Evolutionary conservation across 2,888 invertebrate genomes (phyloP).

Genomic region (Onthophagus sagittarius): DNA sequence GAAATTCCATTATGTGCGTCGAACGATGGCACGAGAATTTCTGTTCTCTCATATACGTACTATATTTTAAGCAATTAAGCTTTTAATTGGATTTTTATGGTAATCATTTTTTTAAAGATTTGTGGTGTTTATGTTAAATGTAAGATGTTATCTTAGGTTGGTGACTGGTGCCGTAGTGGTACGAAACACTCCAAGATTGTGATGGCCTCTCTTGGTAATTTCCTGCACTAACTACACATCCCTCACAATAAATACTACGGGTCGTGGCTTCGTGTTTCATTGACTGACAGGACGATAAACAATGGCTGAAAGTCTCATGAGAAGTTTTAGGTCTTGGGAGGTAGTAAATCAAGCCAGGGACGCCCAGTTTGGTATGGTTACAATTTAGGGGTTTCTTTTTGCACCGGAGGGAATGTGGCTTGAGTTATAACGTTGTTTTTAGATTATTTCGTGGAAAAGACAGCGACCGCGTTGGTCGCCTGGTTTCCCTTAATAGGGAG

Average conservation of each 20-base stretch:
- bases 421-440: conserved; percentile 10
- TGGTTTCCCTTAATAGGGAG: background rate
- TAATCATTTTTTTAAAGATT: too few relatives aligned
- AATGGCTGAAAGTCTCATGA: conserved; percentile 1
- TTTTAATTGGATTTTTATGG: too few relatives aligned
- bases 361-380: background rate
- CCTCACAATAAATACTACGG: conserved; percentile 5
- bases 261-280: background rate
- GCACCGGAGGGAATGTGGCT: background rate
- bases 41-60: background rate
- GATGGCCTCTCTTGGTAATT: background rate
- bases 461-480: background rate
- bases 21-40: conserved; percentile 4
- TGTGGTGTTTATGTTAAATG: too few relatives aligned
- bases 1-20: conserved; percentile 4
- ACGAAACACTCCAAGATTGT: background rate
- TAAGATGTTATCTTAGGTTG: background rate
- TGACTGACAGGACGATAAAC: conserved; percentile 3
- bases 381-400: background rate
- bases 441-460: background rate
- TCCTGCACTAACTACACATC: conserved; percentile 8
- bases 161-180: background rate
- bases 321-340: conserved; percentile 1
- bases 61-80: too few relatives aligned
- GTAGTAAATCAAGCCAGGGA: conserved; percentile 4